phyloP scores from a whole-genome alignment of 2,113 vertebrate species.

The Myotis brandtii region DNA sequence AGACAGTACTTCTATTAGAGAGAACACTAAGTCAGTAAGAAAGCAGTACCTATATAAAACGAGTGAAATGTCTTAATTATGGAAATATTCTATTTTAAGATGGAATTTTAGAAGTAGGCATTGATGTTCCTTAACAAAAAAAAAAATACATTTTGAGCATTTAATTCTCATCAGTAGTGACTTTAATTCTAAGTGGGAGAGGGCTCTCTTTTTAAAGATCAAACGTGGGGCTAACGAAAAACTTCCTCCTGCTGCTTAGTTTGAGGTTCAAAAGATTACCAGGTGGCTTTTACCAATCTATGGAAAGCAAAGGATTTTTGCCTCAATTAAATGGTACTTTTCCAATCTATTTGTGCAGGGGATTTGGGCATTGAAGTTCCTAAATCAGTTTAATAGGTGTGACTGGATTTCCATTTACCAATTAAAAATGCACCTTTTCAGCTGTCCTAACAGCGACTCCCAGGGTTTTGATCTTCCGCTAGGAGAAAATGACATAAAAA shows the following conservation, averaged over 20 bases:
- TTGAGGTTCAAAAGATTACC: conserved; percentile 31
- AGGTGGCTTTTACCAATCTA: conserved; percentile 10
- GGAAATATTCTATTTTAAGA: neutral
- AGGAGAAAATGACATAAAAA: neutral
- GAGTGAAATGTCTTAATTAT: neutral
- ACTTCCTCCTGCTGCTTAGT: neutral
- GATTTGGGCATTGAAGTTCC: conserved; percentile 7
- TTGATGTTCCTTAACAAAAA: neutral
- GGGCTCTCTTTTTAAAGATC: neutral
- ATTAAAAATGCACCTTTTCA: conserved; percentile 11
- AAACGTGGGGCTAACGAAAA: neutral
- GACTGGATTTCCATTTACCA: conserved; percentile 42
- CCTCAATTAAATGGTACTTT: conserved; percentile 41
- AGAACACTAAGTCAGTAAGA: neutral
- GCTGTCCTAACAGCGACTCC: neutral
- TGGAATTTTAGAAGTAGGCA: neutral
- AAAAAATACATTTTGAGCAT: neutral
- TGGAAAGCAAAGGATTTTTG: conserved; percentile 19
- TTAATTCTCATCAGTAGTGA: neutral
- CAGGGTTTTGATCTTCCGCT: conserved; percentile 3
- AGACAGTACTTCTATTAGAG: neutral
- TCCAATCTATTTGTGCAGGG: neutral
- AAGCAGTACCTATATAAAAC: neutral
- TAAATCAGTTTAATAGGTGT: conserved; percentile 35
- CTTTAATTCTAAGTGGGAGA: neutral